phyloP scores from a whole-genome alignment of 2,797 vertebrate genomes.

The Pseudochaenichthys georgianus region DNA sequence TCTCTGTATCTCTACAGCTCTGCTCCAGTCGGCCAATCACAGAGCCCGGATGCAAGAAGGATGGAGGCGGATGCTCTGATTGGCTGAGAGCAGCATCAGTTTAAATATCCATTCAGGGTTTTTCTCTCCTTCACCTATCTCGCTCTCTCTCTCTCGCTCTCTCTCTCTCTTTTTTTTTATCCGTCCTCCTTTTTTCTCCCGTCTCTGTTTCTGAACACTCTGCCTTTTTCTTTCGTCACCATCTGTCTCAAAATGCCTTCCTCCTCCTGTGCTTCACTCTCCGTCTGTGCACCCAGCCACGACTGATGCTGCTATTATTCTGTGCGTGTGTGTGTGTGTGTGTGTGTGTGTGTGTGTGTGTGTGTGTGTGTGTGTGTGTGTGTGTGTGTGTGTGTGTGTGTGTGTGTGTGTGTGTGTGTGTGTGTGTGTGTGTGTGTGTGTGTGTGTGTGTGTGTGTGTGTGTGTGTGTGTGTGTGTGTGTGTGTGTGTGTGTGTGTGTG shows the following conservation, averaged over 20 bases:
- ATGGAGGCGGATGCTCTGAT: constrained; percentile 49
- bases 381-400: too few species aligned
- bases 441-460: not conserved
- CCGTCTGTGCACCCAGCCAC: not conserved
- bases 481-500: constrained; percentile 17
- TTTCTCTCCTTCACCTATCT: constrained; percentile 5
- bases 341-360: too few species aligned
- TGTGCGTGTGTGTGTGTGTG: too few species aligned
- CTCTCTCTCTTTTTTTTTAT: not conserved
- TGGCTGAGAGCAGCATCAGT: constrained; percentile 44
- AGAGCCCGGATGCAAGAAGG: constrained; percentile 41
- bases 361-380: too few species aligned
- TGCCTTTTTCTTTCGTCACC: constrained; percentile 1
- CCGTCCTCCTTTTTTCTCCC: not conserved
- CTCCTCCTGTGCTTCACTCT: not conserved
- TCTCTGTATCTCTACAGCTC: constrained; percentile 27
- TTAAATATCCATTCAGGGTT: constrained; percentile 63
- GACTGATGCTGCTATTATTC: constrained; percentile 10
- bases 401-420: constrained; percentile 9
- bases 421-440: constrained; percentile 3
- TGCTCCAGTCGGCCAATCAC: constrained; percentile 59
- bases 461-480: not conserved
- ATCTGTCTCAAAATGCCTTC: constrained; percentile 8
- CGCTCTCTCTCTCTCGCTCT: not conserved
- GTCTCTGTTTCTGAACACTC: not conserved